Evolutionary conservation across 2,113 vertebrate genomes (phyloP).

Genomic region (Gadus macrocephalus): DNA sequence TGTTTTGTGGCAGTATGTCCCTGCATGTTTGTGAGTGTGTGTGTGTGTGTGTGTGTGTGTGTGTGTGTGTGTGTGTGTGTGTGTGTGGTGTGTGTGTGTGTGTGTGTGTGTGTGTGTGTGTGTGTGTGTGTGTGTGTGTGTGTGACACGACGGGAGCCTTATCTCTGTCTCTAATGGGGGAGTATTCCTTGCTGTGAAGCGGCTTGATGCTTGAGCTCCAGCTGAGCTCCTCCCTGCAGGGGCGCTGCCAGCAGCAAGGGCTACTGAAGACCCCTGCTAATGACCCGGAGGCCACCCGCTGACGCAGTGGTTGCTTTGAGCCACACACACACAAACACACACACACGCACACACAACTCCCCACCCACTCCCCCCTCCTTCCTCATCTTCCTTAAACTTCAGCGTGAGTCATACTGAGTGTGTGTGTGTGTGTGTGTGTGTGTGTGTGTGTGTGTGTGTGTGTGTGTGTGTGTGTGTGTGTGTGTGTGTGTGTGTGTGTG

Average conservation of each 20-base stretch:
- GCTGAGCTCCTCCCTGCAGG: slow-evolving; percentile 82
- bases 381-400: no score
- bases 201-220: slow-evolving; percentile 64
- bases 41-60: background rate
- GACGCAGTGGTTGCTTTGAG: slow-evolving; percentile 29
- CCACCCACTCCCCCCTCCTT: no score
- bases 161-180: slow-evolving; percentile 80
- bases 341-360: no score
- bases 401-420: no score
- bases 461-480: no score
- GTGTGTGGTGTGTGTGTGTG: slow-evolving; percentile 13
- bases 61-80: background rate
- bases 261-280: slow-evolving; percentile 76
- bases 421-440: no score
- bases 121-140: slow-evolving; percentile 41
- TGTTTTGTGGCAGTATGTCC: background rate
- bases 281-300: slow-evolving; percentile 65
- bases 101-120: slow-evolving; percentile 28
- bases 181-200: slow-evolving; percentile 70
- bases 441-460: no score
- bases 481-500: no score
- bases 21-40: background rate
- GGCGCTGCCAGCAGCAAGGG: slow-evolving; percentile 69
- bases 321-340: no score
- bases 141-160: slow-evolving; percentile 74